Percentiles rank a stretch among this genome's conserved stretches.
These are phyloP conservation scores for Echiichthys vipera DNA, from an alignment of 2,797 vertebrate genomes.

Conservation along the genomic window DNA sequence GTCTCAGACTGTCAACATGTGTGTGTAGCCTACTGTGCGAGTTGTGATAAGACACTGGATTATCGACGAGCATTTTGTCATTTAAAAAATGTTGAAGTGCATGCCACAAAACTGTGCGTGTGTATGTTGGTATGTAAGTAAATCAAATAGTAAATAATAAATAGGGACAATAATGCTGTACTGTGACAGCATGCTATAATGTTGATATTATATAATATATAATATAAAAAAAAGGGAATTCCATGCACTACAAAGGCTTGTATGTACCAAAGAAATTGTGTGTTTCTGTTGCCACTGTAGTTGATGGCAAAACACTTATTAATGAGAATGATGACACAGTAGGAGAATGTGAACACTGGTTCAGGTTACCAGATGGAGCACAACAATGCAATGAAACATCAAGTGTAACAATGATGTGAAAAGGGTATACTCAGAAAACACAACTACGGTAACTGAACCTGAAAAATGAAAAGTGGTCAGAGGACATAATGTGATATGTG, in stretches of 20 bases:
- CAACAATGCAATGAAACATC: constrained; percentile 19
- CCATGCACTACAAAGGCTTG: constrained; percentile 18
- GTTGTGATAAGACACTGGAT: constrained; percentile 61
- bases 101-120: constrained; percentile 13
- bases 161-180: constrained; percentile 4
- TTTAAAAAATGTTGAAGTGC: constrained; percentile 13
- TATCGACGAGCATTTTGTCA: constrained; percentile 24
- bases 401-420: constrained; percentile 23
- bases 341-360: constrained; percentile 36
- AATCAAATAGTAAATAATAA: constrained; percentile 23
- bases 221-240: constrained; percentile 10
- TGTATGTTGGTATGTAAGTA: constrained; percentile 9
- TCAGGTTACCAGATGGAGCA: background rate
- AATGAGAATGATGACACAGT: constrained; percentile 7
- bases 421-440: constrained; percentile 9
- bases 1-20: background rate
- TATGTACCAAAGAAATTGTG: constrained; percentile 16
- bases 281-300: background rate
- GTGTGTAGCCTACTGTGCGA: constrained; percentile 41
- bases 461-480: background rate
- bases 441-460: background rate
- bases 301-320: constrained; percentile 21
- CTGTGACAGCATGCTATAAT: constrained; percentile 20
- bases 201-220: constrained; percentile 19
- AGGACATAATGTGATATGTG: too few species aligned